phyloP scores from a whole-genome alignment of 2,888 invertebrate genomes.

The Temnothorax rugatulus region DNA sequence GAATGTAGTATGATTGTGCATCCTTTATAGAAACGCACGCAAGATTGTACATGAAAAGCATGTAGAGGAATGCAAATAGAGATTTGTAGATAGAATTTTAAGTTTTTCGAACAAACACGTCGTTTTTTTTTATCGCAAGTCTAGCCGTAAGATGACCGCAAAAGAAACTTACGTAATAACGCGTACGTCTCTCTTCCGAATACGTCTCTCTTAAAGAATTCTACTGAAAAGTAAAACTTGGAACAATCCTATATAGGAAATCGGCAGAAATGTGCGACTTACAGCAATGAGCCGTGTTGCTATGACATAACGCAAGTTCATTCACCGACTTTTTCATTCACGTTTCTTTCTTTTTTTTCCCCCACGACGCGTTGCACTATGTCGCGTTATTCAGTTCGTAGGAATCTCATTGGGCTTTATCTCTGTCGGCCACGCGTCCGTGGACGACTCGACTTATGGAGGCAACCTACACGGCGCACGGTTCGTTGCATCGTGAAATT shows the following conservation, averaged over 20 bases:
- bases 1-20: neutral
- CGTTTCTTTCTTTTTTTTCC: neutral
- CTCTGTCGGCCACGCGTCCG: constrained; percentile 55
- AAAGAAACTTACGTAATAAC: neutral
- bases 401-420: constrained; percentile 58
- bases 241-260: neutral
- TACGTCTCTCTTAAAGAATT: neutral
- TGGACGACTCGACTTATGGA: constrained; percentile 45
- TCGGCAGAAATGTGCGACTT: neutral
- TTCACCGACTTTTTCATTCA: constrained; percentile 44
- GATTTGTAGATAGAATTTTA: neutral
- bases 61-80: neutral
- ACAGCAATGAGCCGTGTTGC: constrained; percentile 31
- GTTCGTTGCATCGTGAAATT: constrained; percentile 73
- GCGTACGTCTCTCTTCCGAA: neutral
- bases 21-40: neutral
- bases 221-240: neutral
- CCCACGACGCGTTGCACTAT: neutral
- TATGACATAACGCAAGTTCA: constrained; percentile 18
- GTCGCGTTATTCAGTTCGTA: constrained; percentile 41
- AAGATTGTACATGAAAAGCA: neutral
- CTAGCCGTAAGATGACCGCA: neutral
- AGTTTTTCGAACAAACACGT: neutral
- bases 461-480: constrained; percentile 58
- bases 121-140: neutral